Evolutionary conservation across 2,888 invertebrate species (phyloP).

Genomic region (Drosophila testacea): DNA sequence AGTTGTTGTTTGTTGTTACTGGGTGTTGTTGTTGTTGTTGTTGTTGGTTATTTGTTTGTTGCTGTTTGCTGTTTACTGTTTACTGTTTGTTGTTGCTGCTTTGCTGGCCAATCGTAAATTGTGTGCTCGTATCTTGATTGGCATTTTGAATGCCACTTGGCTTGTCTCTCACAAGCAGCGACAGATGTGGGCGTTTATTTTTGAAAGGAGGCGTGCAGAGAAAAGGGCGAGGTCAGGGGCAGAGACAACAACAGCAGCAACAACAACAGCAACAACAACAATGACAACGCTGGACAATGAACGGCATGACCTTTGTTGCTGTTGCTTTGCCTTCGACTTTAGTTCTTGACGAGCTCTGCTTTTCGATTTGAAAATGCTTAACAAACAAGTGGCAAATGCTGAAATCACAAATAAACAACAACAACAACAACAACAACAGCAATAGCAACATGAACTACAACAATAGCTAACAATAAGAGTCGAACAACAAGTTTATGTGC

Average conservation of each 20-base stretch:
- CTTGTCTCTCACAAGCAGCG: conserved; percentile 58
- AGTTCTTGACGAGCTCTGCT: conserved; percentile 51
- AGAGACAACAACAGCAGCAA: conserved; percentile 21
- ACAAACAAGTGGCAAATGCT: conserved; percentile 71
- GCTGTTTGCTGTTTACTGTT: conserved; percentile 1
- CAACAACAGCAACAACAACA: conserved; percentile 16
- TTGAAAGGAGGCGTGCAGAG: conserved; percentile 5
- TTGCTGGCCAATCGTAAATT: conserved; percentile 71
- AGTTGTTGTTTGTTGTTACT: conserved; percentile 12
- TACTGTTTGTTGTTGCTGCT: conserved; percentile 22
- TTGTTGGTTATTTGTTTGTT: neutral
- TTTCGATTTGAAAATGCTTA: conserved; percentile 69
- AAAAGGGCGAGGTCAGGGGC: conserved; percentile 3
- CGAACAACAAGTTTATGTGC: conserved; percentile 64
- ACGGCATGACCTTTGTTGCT: conserved; percentile 68
- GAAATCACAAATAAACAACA: conserved; percentile 43
- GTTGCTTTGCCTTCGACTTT: conserved; percentile 18
- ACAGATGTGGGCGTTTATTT: conserved; percentile 55
- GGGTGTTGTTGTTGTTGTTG: neutral
- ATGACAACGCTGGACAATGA: conserved; percentile 59
- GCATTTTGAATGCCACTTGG: conserved; percentile 60
- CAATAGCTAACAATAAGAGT: conserved; percentile 10
- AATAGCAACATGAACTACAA: conserved; percentile 31
- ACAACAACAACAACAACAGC: conserved; percentile 32
- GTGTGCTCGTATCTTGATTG: conserved; percentile 61